Percentiles rank a stretch among this genome's conserved stretches.
Conservation (phyloP, 2,797 vertebrate species). For the Lagodon rhomboides region DNA sequence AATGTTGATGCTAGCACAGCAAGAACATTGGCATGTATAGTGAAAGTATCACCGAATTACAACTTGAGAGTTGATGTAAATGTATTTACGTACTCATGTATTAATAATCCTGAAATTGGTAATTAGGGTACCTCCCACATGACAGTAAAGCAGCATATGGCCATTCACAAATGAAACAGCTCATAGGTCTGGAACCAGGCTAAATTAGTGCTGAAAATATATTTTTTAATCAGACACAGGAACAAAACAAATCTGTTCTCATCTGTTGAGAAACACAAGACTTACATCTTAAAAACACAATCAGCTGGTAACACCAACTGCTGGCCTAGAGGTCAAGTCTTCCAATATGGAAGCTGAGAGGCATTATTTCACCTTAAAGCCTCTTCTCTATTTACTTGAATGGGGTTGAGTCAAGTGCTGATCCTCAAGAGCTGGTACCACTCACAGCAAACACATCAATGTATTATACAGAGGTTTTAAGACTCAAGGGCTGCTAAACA, state of each 20-base stretch:
- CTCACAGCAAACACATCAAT: slow-evolving; percentile 47
- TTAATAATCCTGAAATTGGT: no score
- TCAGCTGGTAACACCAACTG: slow-evolving; percentile 2
- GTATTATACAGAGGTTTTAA: slow-evolving; percentile 48
- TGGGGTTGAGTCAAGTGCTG: slow-evolving; percentile 34
- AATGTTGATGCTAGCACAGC: no score
- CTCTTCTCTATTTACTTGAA: slow-evolving; percentile 52
- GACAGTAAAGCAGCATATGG: neutral
- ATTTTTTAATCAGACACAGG: neutral
- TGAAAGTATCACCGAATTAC: no score
- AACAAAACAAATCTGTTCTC: neutral
- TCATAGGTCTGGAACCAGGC: neutral
- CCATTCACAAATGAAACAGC: neutral
- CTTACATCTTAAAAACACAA: slow-evolving; percentile 13
- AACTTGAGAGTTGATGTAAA: no score
- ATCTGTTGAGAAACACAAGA: neutral
- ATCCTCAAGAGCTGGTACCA: slow-evolving; percentile 43
- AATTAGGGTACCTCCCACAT: no score
- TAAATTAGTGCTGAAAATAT: neutral
- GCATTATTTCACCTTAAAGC: slow-evolving; percentile 37
- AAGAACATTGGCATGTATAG: no score
- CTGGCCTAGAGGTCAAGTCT: slow-evolving; percentile 43
- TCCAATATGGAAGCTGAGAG: slow-evolving; percentile 44
- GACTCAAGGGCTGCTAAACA: slow-evolving; percentile 41
- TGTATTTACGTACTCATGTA: no score